These are phyloP conservation scores for Rhinogobio ventralis DNA, from an alignment of 2,797 vertebrate genomes.

Conservation along the genomic window DNA sequence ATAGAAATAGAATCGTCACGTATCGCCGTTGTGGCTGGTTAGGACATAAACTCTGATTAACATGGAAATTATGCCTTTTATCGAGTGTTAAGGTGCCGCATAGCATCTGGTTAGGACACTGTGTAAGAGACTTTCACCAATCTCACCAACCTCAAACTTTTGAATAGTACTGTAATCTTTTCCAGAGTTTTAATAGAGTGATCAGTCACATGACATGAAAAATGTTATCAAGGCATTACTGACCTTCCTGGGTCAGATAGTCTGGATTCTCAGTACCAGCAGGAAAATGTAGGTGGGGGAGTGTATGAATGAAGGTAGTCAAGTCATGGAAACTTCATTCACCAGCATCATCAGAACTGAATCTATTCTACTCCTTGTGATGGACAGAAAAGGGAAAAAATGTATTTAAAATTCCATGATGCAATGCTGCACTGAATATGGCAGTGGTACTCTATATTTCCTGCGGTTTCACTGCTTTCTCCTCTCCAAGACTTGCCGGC, in stretches of 20 bases:
- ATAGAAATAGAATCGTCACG: too few species aligned
- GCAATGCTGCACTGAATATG: conserved; percentile 3
- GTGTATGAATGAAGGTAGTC: neutral
- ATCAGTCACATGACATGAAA: neutral
- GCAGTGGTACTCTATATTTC: neutral
- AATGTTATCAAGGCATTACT: neutral
- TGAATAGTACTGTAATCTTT: neutral
- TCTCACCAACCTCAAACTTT: neutral
- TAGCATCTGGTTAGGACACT: too few species aligned
- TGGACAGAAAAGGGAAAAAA: neutral
- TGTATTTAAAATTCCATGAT: neutral
- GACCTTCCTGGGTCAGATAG: neutral
- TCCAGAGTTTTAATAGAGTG: neutral
- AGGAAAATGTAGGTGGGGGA: too few species aligned
- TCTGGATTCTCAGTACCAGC: neutral
- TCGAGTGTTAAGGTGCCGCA: neutral
- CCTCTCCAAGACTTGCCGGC: neutral
- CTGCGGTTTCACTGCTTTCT: neutral
- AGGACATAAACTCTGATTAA: too few species aligned
- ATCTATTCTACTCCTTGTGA: neutral
- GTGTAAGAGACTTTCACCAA: neutral
- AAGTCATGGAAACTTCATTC: neutral
- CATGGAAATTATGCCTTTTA: too few species aligned
- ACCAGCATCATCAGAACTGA: neutral
- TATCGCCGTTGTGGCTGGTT: too few species aligned